Evolutionary conservation across 2,113 vertebrate species (phyloP), one percentile per base, ranked within the genome.

Genomic region (Plectropomus leopardus): DNA sequence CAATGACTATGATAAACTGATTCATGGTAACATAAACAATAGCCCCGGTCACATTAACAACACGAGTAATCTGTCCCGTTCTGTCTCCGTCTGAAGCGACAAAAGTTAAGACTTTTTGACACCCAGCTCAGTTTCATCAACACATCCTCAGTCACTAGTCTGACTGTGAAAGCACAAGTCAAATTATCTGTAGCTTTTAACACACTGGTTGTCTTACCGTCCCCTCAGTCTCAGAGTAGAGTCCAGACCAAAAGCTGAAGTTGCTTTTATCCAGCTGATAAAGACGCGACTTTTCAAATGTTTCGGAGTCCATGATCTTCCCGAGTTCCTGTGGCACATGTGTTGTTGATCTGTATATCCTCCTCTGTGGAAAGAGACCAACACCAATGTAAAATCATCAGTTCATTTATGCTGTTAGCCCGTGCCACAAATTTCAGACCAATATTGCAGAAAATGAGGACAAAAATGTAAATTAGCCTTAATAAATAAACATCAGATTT

Each of bases 191-290:
- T 5, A n/a, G 3, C 15, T 50, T 51, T 24, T 1, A 40, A 21
- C 15, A 1, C 7, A 2, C 4, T 47, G 9, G 1, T 7, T 17
- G 5, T 47, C 97, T 96, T 92, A 99, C 98, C 79, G 98, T 98
- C 84, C 98, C 97, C 93, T 99, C 98, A 7, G 94, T 92, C 89
- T 99, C 98, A 3, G 98, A 99, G 75, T 99, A 99, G 8, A 99
- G 95, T 79, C 98, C 98, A 58, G 98, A 99, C 98, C 98, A 99
- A 89, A 99, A 99, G 87, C 98, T 97, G 92, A 99, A 99, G 85
- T 97, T 98, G 83, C 98, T 99, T 94, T 99, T 99, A 92, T 99
- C 98, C 93, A 99, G 93, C 80, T 99, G 98, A 92, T 99, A 99
- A 16, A 99, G 95, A 44, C 98, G 97, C 21, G 98, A 98, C 85